Evolutionary conservation across 2,113 vertebrate species (phyloP).

Genomic region (Myrmophylax atrothorax): DNA sequence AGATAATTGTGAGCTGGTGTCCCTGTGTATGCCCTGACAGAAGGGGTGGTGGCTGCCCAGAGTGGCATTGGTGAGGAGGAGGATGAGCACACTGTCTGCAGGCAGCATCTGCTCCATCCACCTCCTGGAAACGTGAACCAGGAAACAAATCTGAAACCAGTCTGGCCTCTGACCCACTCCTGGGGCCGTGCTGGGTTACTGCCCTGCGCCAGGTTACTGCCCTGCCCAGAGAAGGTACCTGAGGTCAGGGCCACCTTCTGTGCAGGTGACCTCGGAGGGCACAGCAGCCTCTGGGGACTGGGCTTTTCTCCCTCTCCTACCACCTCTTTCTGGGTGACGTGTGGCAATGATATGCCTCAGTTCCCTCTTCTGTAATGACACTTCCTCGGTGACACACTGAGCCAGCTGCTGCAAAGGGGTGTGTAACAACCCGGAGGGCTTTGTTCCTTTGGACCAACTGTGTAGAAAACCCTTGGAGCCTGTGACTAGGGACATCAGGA

Average conservation of each 20-base stretch:
- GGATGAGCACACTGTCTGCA: not conserved
- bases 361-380: not conserved
- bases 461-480: not conserved
- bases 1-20: accelerated
- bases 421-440: not conserved
- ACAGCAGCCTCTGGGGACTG: not conserved
- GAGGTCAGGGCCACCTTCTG: not conserved
- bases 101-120: accelerated
- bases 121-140: not conserved
- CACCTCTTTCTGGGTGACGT: accelerated
- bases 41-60: not conserved
- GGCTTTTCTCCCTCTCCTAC: not conserved
- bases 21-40: not conserved
- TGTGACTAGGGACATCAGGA: not conserved
- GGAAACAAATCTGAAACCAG: not conserved
- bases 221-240: not conserved
- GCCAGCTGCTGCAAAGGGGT: not conserved
- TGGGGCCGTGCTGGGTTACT: not conserved
- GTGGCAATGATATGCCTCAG: not conserved
- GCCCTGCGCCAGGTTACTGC: not conserved
- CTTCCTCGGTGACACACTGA: not conserved
- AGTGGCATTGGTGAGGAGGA: not conserved
- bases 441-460: not conserved
- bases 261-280: not conserved
- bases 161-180: not conserved